Conservation (phyloP, 2,113 vertebrate species). For the Coryphaenoides rupestris region DNA sequence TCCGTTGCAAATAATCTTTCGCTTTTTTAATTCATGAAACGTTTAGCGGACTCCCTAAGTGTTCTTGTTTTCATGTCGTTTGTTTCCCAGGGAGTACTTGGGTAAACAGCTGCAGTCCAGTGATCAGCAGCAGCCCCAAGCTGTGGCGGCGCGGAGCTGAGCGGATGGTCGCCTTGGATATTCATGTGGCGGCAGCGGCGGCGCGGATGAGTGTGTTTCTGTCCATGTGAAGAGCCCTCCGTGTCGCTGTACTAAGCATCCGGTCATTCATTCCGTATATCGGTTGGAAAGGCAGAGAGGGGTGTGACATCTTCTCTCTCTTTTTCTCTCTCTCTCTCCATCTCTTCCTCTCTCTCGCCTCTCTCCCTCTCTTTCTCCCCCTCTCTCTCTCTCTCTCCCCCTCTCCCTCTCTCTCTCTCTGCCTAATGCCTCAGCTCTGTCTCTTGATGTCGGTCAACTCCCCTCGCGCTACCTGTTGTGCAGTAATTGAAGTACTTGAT, state of each 20-base stretch:
- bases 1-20: too few relatives aligned
- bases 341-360: too few relatives aligned
- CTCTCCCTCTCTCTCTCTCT: conserved; percentile 3
- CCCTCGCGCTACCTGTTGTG: conserved; percentile 34
- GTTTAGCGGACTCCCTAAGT: too few relatives aligned
- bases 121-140: conserved; percentile 71
- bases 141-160: conserved; percentile 73
- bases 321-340: too few relatives aligned
- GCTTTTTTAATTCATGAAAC: too few relatives aligned
- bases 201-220: conserved; percentile 35
- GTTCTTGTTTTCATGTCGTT: background rate
- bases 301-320: too few relatives aligned
- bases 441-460: conserved; percentile 17
- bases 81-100: conserved; percentile 71
- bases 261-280: conserved; percentile 24
- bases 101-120: conserved; percentile 75
- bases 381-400: conserved; percentile 10
- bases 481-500: conserved; percentile 41
- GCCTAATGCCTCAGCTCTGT: too few relatives aligned
- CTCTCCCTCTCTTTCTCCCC: too few relatives aligned
- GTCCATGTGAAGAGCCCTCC: conserved; percentile 9
- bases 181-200: conserved; percentile 22
- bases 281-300: background rate
- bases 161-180: conserved; percentile 10
- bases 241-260: conserved; percentile 7